Conservation (phyloP, 2,888 invertebrate genomes). For the Saturnia japonica region DNA sequence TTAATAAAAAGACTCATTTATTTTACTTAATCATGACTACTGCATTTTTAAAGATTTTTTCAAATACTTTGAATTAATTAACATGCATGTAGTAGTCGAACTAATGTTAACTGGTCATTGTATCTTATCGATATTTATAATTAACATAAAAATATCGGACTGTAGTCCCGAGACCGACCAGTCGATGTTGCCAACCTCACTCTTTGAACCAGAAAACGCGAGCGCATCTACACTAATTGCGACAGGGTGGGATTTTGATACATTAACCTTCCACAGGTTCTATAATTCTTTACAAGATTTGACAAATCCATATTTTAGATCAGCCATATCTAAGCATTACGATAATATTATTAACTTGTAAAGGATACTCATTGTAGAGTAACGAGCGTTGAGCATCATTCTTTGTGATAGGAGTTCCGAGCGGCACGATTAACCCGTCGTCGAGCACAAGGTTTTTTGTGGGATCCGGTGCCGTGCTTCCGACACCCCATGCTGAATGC, state of each 20-base stretch:
- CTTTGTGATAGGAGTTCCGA: constrained; percentile 84
- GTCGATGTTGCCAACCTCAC: too few species aligned
- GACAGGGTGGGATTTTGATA: too few species aligned
- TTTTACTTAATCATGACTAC: neutral
- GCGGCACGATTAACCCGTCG: constrained; percentile 90
- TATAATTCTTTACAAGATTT: too few species aligned
- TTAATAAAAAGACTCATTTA: neutral
- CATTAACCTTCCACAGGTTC: too few species aligned
- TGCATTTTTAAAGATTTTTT: neutral
- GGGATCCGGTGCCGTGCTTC: constrained; percentile 93
- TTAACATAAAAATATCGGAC: neutral
- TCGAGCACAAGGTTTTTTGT: constrained; percentile 71
- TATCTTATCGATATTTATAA: neutral
- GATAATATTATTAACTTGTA: constrained; percentile 34
- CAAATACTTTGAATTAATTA: neutral
- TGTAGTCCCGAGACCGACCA: too few species aligned
- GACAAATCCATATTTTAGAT: neutral
- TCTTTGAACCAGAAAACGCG: too few species aligned
- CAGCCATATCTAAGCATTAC: neutral
- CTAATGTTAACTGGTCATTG: neutral
- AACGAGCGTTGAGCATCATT: constrained; percentile 73
- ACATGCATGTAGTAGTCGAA: neutral
- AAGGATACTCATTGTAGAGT: constrained; percentile 97
- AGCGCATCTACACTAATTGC: too few species aligned
- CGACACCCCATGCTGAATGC: constrained; percentile 94